Conservation (phyloP, 1,140 invertebrate genomes). For the Caenorhabditis remanei region DNA sequence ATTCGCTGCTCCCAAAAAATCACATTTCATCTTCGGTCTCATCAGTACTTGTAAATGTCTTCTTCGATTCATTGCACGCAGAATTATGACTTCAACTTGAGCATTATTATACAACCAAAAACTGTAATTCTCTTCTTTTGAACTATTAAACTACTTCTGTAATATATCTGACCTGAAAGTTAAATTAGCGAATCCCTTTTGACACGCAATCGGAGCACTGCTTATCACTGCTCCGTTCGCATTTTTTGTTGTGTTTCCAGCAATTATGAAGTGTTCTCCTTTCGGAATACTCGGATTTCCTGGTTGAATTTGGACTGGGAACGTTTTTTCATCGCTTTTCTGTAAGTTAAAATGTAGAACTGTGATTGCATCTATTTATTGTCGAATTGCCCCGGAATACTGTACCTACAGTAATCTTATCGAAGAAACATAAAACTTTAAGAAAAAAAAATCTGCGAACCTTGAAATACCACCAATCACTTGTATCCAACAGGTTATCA, state of each 20-base stretch:
- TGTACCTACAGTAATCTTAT: no score
- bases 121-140: slow-evolving; percentile 32
- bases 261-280: slow-evolving; percentile 64
- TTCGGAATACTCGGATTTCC: slow-evolving; percentile 54
- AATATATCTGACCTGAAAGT: slow-evolving; percentile 57
- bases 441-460: slow-evolving; percentile 1
- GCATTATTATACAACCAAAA: slow-evolving; percentile 69
- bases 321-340: slow-evolving; percentile 64
- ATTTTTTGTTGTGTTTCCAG: slow-evolving; percentile 66
- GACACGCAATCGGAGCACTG: slow-evolving; percentile 67
- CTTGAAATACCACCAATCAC: slow-evolving; percentile 66
- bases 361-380: no score
- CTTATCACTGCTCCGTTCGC: slow-evolving; percentile 64
- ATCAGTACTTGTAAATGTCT: slow-evolving; percentile 61
- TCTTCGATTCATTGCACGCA: slow-evolving; percentile 62
- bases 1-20: slow-evolving; percentile 64
- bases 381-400: neutral
- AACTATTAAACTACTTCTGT: neutral
- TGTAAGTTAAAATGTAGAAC: neutral
- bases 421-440: neutral
- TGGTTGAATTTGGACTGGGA: slow-evolving; percentile 65
- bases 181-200: slow-evolving; percentile 63
- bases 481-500: slow-evolving; percentile 65
- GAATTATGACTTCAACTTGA: slow-evolving; percentile 66
- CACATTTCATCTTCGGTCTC: slow-evolving; percentile 66